Evolutionary conservation across 2,888 invertebrate species (phyloP), one percentile per base, ranked within the genome.

Genomic region (Xylota sylvarum): DNA sequence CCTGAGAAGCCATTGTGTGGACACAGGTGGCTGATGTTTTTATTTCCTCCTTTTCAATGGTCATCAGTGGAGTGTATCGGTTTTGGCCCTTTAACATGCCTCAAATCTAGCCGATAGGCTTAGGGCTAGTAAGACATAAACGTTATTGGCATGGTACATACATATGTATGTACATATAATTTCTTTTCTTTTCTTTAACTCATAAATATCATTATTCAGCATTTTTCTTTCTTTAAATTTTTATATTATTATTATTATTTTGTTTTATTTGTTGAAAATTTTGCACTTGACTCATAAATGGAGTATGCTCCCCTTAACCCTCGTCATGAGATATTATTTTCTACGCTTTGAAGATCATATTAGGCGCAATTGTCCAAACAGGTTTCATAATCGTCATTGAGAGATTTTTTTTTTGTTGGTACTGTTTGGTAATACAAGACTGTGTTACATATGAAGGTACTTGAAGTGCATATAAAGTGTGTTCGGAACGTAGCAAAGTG

Each of bases 381-480:
- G 56, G 72, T 85, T 85, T 85, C 85, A 81, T 81, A 81, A 85
- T 55, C 48, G 70, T 76, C 85, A 85, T 85, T 85, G 85, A 81
- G 65, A 72, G 52, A 6, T 48, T 23, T 50, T 14, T 32, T 5
- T 62, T 55, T 55, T 30, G 17, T 67, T 58, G 55, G 43, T 35
- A 23, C 60, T 64, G 67, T 85, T 81, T 81, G 58, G 85, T 72
- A 85, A 85, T 55, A 55, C 80, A 74, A 74, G 64, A 74, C 50
- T 0, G 35, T 72, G 76, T 76, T 85, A 80, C 72, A 81, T 72
- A 82, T 85, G 81, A 85, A 85, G 81, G 85, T 85, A 85, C 85
- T 81, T 76, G 81, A 62, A 81, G 80, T 76, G 85, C 85, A 81
- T 81, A 76, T 77, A 85, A 85, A 85, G 70, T 76, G 64, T 65